Base-by-base conservation (phyloP, 30 jellyfish, hydroid and myxozoan genomes). In the Cassiopea andromeda region DNA sequence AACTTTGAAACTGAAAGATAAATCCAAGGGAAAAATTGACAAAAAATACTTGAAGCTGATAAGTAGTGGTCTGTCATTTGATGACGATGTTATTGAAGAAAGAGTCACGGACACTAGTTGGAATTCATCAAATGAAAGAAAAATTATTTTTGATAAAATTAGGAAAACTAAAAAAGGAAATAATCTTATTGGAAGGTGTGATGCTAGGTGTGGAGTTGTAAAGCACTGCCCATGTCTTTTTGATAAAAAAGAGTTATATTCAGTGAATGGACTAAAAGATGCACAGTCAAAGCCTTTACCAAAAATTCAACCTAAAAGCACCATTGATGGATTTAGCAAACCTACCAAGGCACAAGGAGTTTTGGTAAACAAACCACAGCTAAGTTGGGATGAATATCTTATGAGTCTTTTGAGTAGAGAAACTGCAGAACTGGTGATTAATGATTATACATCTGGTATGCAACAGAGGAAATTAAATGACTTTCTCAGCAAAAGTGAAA, bases 371-470 rank as follows among this genome's bases (percentile, higher is more conserved):
- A 72, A 48, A 7, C 77, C 84, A 1, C 83, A 48, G 58, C 15
- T 87, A 19, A 45, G 85, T 8, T 94, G 98, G 98, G 98, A 94
- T 59, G 98, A 94, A 68, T 79, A 86, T 69, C 68, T 94, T 8
- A 72, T 94, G 79, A 50, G 92, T 44, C 87, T 73, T 47, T 88
- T 94, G 19, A 94, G 97, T 73, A 87, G 86, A 82, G 97, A 92
- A 66, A 94, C 97, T 64, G 97, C 98, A 27, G 94, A 90, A 38
- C 1, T 85, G 87, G 87, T 94, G n/a, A 67, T 90, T 16, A 89
- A 85, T 27, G 97, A 94, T 45, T 59, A 77, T 80, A 90, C 97
- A 1, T 61, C 91, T 16, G 94, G 93, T 14, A 71, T 46, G 18
- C 97, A 87, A 66, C 94, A 75, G 43, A 38, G 38, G 38, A 84